A percentile compares a stretch with the other conserved stretches of the same genome.
These are phyloP conservation scores for Mirza zaza DNA, from an alignment of 2,113 vertebrate species.

Conservation along the genomic window DNA sequence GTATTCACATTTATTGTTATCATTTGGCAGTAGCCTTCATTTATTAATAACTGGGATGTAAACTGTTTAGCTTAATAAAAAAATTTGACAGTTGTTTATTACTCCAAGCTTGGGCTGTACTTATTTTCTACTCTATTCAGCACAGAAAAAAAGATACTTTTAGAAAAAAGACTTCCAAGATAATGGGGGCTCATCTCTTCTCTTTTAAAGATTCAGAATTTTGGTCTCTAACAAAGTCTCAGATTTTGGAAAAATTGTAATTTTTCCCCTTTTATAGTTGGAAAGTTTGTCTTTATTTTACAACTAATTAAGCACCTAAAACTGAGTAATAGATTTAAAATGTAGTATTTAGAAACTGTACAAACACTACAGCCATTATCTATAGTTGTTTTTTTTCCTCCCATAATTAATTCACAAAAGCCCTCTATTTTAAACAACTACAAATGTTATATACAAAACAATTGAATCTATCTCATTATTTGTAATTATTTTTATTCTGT, in stretches of 20 bases:
- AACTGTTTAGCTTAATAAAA: background rate
- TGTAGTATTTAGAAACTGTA: background rate
- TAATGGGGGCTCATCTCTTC: background rate
- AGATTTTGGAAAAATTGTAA: background rate
- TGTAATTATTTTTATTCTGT: constrained; percentile 34
- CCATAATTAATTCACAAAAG: background rate
- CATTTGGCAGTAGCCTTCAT: background rate
- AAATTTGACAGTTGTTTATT: background rate
- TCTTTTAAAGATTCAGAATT: constrained; percentile 2
- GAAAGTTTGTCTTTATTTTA: background rate
- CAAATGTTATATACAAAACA: constrained; percentile 19
- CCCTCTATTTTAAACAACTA: background rate
- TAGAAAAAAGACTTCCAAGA: background rate
- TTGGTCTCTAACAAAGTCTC: background rate
- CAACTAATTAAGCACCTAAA: background rate
- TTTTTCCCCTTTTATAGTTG: background rate
- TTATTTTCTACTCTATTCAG: background rate
- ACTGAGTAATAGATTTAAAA: constrained; percentile 24
- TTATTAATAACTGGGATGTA: background rate
- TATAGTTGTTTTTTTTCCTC: background rate
- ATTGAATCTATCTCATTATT: constrained; percentile 1
- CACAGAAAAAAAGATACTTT: background rate
- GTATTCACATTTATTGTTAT: background rate
- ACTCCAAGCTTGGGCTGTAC: background rate
- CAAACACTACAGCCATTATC: background rate